These are phyloP conservation scores for Rhipidura dahli DNA, from an alignment of 2,113 vertebrate genomes.

Conservation along the genomic window DNA sequence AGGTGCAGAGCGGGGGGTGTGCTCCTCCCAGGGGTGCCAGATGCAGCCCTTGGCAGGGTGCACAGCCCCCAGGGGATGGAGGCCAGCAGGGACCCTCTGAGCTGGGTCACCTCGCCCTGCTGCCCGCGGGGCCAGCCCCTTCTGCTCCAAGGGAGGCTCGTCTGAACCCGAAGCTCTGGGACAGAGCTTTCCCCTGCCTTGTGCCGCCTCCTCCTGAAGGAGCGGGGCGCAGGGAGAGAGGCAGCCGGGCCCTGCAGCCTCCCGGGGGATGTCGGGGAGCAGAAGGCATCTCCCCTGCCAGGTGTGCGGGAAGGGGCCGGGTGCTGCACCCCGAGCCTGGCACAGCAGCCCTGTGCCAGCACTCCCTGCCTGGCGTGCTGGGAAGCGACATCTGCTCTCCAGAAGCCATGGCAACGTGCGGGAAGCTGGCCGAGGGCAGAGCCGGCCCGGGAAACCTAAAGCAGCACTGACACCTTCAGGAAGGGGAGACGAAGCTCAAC, in stretches of 20 bases:
- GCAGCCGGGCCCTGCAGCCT: neutral
- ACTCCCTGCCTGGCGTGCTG: neutral
- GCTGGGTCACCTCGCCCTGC: neutral
- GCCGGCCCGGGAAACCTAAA: conserved; percentile 9
- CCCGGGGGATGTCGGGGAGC: neutral
- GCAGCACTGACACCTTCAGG: conserved; percentile 67
- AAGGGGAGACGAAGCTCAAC: conserved; percentile 44
- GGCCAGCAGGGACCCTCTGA: accelerated
- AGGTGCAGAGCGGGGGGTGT: neutral
- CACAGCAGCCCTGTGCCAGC: neutral
- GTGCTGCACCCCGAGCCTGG: neutral
- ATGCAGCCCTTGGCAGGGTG: neutral
- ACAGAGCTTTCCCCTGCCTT: neutral
- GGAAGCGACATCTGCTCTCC: neutral
- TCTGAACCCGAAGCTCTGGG: neutral
- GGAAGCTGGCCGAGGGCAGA: neutral
- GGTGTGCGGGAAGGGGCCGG: neutral
- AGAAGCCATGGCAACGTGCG: conserved; percentile 6
- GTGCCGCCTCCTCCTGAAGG: neutral
- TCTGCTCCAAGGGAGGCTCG: neutral
- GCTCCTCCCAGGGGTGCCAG: neutral
- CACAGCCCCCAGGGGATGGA: neutral
- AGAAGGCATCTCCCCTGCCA: neutral
- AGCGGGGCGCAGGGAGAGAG: neutral
- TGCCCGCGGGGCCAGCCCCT: accelerated